A percentile compares a stretch with the other conserved stretches of the same genome.
Conservation (phyloP, 2,888 invertebrate species). For the Enoplolaimus lenunculus region DNA sequence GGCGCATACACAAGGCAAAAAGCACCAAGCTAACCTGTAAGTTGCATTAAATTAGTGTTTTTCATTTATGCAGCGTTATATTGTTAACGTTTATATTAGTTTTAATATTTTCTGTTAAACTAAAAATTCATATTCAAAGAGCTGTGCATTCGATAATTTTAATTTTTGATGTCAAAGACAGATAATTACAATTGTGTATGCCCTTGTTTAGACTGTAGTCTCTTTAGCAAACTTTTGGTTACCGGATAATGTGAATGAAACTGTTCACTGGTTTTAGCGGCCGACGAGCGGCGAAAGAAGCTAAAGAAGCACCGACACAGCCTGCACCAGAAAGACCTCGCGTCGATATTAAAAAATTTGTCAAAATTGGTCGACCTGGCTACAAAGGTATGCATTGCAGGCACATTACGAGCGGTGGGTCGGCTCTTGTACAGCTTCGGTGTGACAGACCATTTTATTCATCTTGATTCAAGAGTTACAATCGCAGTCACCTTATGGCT, state of each 20-base stretch:
- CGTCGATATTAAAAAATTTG: slow-evolving; percentile 95
- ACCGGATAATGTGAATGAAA: too few species aligned
- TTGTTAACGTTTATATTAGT: background rate
- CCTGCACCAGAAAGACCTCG: slow-evolving; percentile 50
- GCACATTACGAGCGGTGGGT: background rate
- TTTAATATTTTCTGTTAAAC: slow-evolving; percentile 15
- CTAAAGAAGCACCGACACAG: slow-evolving; percentile 76
- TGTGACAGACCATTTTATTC: too few species aligned
- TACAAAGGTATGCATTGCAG: slow-evolving; percentile 51
- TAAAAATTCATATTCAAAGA: too few species aligned
- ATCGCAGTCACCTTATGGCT: too few species aligned
- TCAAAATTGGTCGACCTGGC: slow-evolving; percentile 96
- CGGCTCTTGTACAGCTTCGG: background rate
- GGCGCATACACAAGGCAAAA: slow-evolving; percentile 98
- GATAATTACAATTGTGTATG: too few species aligned
- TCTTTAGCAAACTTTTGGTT: too few species aligned
- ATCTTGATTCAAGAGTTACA: too few species aligned
- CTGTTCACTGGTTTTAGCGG: slow-evolving; percentile 47
- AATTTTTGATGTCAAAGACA: too few species aligned
- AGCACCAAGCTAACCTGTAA: slow-evolving; percentile 88
- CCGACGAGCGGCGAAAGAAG: slow-evolving; percentile 90
- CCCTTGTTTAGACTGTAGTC: too few species aligned
- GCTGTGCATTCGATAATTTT: too few species aligned
- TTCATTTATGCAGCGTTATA: background rate
- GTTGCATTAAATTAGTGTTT: slow-evolving; percentile 26